Evolutionary conservation across 2,113 vertebrate genomes (phyloP).

Genomic region (Ivindomyrus marchei): DNA sequence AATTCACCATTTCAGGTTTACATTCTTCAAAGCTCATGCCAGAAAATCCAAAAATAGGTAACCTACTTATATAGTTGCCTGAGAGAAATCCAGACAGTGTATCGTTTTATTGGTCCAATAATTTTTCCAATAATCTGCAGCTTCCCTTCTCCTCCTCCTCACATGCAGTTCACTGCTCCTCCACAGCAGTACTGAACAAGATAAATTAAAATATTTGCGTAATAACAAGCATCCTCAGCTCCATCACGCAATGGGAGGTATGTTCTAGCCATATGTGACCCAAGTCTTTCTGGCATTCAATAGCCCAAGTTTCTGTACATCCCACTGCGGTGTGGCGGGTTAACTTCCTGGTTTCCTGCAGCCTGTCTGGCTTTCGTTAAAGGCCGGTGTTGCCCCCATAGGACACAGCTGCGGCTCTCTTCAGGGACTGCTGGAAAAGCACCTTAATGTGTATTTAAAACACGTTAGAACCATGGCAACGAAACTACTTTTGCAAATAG

Average conservation of each 20-base stretch:
- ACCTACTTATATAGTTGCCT: not conserved
- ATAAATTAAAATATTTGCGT: not conserved
- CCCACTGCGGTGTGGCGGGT: constrained; percentile 9
- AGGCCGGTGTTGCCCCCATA: not conserved
- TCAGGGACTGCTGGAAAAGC: not conserved
- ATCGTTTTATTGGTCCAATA: not conserved
- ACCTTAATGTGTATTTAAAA: not conserved
- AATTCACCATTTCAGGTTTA: not conserved
- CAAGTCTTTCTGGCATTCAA: not conserved
- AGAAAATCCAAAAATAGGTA: not conserved
- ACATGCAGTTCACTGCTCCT: not conserved
- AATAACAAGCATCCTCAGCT: not conserved
- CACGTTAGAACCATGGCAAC: not conserved
- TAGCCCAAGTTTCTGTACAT: not conserved
- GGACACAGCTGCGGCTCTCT: not conserved
- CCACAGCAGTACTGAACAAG: not conserved
- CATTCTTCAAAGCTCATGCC: not conserved
- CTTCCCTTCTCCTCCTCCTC: not conserved
- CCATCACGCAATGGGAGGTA: not conserved
- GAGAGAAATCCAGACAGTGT: not conserved
- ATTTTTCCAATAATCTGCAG: not conserved
- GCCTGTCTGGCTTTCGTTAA: constrained; percentile 15
- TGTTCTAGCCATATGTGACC: not conserved
- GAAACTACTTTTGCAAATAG: not conserved
- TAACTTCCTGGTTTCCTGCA: constrained; percentile 21